A percentile compares a stretch with the other conserved stretches of the same genome.
phyloP scores from a whole-genome alignment of 64 coral and sea anemone genomes.

The Pocillopora verrucosa region DNA sequence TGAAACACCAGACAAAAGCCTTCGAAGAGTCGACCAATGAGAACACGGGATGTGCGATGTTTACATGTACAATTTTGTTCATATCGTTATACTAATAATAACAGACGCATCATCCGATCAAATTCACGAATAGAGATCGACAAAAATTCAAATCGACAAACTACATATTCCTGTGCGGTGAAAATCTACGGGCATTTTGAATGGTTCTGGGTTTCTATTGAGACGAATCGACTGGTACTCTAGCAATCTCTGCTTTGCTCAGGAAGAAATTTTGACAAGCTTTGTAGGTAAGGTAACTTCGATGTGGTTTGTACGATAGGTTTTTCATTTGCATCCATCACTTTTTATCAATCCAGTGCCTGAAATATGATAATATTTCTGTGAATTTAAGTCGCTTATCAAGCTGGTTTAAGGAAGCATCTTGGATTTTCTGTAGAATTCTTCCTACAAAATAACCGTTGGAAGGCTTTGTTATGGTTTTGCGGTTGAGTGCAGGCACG shows the following conservation, averaged over 20 bases:
- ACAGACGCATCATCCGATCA: neutral
- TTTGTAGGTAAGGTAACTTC: neutral
- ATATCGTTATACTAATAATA: neutral
- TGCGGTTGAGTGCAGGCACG: conserved; percentile 19
- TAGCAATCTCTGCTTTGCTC: neutral
- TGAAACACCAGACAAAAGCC: neutral
- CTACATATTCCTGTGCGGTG: neutral
- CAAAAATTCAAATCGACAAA: neutral
- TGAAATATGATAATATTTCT: too few species aligned
- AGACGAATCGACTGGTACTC: neutral
- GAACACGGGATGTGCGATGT: conserved; percentile 1
- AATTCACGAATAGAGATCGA: neutral
- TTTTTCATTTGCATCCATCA: too few species aligned
- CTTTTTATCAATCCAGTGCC: too few species aligned
- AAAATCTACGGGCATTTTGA: neutral
- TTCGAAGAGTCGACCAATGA: neutral
- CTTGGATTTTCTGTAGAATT: neutral
- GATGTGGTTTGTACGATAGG: neutral
- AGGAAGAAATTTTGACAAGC: neutral
- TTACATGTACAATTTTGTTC: conserved; percentile 29
- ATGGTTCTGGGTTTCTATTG: neutral
- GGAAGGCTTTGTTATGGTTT: conserved; percentile 31
- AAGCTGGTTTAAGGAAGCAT: neutral
- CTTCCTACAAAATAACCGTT: neutral
- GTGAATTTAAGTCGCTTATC: neutral